Evolutionary conservation across 2,888 invertebrate genomes (phyloP), one percentile per base, ranked within the genome.

Genomic region (Siphonodentalium dalli): DNA sequence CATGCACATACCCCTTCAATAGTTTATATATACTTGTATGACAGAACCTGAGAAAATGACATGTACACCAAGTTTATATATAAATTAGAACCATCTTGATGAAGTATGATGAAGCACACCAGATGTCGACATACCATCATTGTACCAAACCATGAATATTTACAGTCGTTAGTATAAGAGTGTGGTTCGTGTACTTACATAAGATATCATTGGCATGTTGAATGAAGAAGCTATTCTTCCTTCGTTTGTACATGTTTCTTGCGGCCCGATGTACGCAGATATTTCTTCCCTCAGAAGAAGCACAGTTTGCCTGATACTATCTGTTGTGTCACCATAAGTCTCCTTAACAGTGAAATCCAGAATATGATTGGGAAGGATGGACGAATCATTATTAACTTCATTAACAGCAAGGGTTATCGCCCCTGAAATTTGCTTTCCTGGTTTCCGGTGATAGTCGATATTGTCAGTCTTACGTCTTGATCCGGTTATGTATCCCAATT

Each of bases 121-220:
- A n/a, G n/a, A n/a, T n/a, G n/a, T n/a, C n/a, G n/a, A n/a, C n/a
- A n/a, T n/a, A n/a, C n/a, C n/a, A n/a, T n/a, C n/a, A n/a, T n/a
- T n/a, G n/a, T n/a, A n/a, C n/a, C n/a, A n/a, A n/a, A n/a, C n/a
- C n/a, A n/a, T n/a, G n/a, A n/a, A n/a, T n/a, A n/a, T n/a, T n/a
- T n/a, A n/a, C n/a, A n/a, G n/a, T n/a, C n/a, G n/a, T n/a, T n/a
- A n/a, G n/a, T 35, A 13, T 35, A 7, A 8, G 13, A 35, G 18
- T 35, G 8, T 20, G 18, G 18, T 18, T 20, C 2, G 20, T 24
- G 2, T 70, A 89, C 92, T 89, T 84, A 95, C 95, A 79, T 95
- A 95, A 65, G 95, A 95, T 76, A 95, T 90, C 95, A 96, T 95
- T 5, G 94, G 93, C 42, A 94, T 84, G 82, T 95, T 93, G 83